Conservation (phyloP, 2,888 invertebrate species). For the Scaptomyza caliginosa region DNA sequence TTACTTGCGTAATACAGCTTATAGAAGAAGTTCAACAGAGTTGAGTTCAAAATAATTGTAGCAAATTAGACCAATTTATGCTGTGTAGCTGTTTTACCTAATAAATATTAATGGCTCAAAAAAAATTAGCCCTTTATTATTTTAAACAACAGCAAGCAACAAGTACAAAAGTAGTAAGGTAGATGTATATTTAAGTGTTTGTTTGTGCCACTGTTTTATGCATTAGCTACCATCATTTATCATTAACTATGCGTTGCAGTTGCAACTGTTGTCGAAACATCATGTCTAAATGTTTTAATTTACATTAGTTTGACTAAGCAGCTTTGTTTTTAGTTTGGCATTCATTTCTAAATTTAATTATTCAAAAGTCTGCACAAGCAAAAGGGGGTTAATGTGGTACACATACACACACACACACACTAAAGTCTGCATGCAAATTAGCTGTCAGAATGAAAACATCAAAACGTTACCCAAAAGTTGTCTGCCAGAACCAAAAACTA, state of each 20-base stretch:
- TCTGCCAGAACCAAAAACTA: slow-evolving; percentile 19
- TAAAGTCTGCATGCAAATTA: slow-evolving; percentile 58
- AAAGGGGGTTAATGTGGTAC: slow-evolving; percentile 22
- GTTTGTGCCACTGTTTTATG: slow-evolving; percentile 1
- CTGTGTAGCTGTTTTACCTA: background rate
- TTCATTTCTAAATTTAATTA: slow-evolving; percentile 2
- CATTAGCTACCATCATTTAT: slow-evolving; percentile 26
- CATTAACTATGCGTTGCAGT: slow-evolving; percentile 6
- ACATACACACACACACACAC: background rate
- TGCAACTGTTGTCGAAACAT: slow-evolving; percentile 1
- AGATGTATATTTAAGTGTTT: background rate
- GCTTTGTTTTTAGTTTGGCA: background rate
- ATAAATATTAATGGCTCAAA: slow-evolving; percentile 1
- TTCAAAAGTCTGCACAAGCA: background rate
- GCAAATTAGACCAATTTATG: background rate
- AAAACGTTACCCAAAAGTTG: slow-evolving; percentile 20
- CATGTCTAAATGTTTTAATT: slow-evolving; percentile 19
- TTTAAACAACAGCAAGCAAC: slow-evolving; percentile 1
- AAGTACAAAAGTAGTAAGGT: background rate
- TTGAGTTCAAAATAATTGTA: background rate
- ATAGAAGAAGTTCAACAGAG: background rate
- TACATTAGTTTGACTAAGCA: slow-evolving; percentile 1
- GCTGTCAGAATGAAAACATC: slow-evolving; percentile 46
- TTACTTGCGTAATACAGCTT: background rate
- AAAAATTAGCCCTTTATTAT: background rate